Evolutionary conservation across 1,140 invertebrate species (phyloP), one percentile per base, ranked within the genome.

Genomic region (Micrasema longulum): DNA sequence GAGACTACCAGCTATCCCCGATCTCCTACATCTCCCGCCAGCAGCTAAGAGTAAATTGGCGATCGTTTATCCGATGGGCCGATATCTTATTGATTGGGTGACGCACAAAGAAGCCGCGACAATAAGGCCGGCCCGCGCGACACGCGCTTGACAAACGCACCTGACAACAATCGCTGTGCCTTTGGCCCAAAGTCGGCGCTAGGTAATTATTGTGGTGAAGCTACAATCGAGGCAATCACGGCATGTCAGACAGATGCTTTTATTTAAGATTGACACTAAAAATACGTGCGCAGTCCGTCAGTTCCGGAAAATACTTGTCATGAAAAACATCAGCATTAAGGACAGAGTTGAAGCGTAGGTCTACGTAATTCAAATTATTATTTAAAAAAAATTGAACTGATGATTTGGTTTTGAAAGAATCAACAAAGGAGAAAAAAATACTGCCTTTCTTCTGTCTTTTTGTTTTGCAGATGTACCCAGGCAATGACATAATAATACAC

Each of bases 31-130:
- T 70, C 68, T 70, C 36, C 31, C 18, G 48, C 31, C 26, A 45
- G 68, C 43, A 45, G 68, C 68, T 7, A 36, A 31, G 55, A 35
- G 64, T 73, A 73, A 73, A 73, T 73, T 73, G 72, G 72, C 72
- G 72, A 73, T 73, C 72, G 72, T 20, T 69, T 69, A 63, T 73
- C 38, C 72, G 71, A 73, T 64, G 64, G 43, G 9, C 43, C 71
- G 72, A 73, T 73, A 73, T 73, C 66, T 73, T 73, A 73, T 73
- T 73, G 72, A 73, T 73, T 73, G 66, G 72, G 72, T 73, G 72
- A 73, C 60, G 53, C 72, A 73, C 72, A 73, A 73, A 73, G 72
- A 57, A 45, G 18, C 72, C 72, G 72, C 65, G 53, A 66, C 63
- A 66, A 72, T 67, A 57, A 66, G 69, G 18, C 23, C 20, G 23